Base-by-base conservation (phyloP, 2,888 invertebrate genomes). In the Alviniconcha strummeri region DNA sequence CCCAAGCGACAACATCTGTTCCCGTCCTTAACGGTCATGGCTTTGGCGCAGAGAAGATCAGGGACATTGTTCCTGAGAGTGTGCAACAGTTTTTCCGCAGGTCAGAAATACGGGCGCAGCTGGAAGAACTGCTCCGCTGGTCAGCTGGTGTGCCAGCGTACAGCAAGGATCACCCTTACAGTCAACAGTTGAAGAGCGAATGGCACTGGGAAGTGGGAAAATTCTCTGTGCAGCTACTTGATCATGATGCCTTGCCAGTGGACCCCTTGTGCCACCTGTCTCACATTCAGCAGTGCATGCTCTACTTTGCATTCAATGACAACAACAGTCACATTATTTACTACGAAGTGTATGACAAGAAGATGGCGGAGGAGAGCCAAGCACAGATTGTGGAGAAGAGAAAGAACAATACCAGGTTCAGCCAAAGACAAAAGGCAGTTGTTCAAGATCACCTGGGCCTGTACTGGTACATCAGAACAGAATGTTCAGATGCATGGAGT, bases 241-340 rank as follows among this genome's bases (percentile, higher is more conserved):
- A 78, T 17, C n/a, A 15, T 13, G 52, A 52, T 52, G 78, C 13
- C 36, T 36, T 60, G 4, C 60, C 60, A 52, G 19, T 78, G 9
- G 85, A 36, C 36, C 36, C 87, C 9, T 81, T 87, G 19, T 82
- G 87, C 9, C 79, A 15, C 77, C 85, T 91, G 17, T 90, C 89
- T 11, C 81, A 86, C 3, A 85, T 87, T 60, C 69, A 79, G 36
- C 89, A 91, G 79, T 92, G 90, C 83, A 92, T 91, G 91, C 81
- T 93, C 74, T 93, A 93, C 86, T 88, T 93, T 0, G 90, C 91
- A 86, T 81, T 87, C 71, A 85, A 86, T 13, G 83, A 83, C 11
- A 87, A 86, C n/a, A 85, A 86, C 64, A 88, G 88, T 56, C 90
- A 90, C 86, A 88, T 93, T 83, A 78, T 93, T 7, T 92, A 92